Percentiles rank a stretch among this genome's conserved stretches.
phyloP scores from a whole-genome alignment of 2,888 invertebrate species.

The Ormyrus thymus region DNA sequence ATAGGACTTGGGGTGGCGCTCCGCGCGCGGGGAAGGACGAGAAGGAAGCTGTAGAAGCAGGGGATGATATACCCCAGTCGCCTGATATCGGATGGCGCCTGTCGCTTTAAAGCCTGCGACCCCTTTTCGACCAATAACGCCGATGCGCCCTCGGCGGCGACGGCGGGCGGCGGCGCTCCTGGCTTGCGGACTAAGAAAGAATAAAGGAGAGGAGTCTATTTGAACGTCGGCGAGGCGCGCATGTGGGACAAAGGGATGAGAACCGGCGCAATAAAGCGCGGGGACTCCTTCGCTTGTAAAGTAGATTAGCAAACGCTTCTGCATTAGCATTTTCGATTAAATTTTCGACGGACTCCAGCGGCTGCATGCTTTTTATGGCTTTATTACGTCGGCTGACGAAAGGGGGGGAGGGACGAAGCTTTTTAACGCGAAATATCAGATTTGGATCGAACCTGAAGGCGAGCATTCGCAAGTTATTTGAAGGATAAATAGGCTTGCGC shows the following conservation, averaged over 20 bases:
- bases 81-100: slow-evolving; percentile 42
- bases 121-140: slow-evolving; percentile 25
- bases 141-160: slow-evolving; percentile 8
- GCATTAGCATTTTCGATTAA: slow-evolving; percentile 6
- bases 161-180: not conserved
- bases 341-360: not conserved
- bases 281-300: not conserved
- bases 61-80: slow-evolving; percentile 12
- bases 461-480: too few species aligned
- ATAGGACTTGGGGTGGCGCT: not conserved
- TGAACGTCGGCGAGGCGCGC: slow-evolving; percentile 34
- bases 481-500: too few species aligned
- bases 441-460: too few species aligned
- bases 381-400: too few species aligned
- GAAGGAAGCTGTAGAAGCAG: not conserved
- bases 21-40: not conserved
- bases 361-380: too few species aligned
- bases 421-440: too few species aligned
- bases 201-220: slow-evolving; percentile 17
- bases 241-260: slow-evolving; percentile 32
- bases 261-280: slow-evolving; percentile 2
- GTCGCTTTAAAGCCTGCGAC: slow-evolving; percentile 34
- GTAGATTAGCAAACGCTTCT: slow-evolving; percentile 15
- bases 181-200: slow-evolving; percentile 2
- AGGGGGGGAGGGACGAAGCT: too few species aligned